Percentiles rank a stretch among this genome's conserved stretches.
Evolutionary conservation across 2,888 invertebrate genomes (phyloP).

Genomic region (Cryptocephalus moraei): DNA sequence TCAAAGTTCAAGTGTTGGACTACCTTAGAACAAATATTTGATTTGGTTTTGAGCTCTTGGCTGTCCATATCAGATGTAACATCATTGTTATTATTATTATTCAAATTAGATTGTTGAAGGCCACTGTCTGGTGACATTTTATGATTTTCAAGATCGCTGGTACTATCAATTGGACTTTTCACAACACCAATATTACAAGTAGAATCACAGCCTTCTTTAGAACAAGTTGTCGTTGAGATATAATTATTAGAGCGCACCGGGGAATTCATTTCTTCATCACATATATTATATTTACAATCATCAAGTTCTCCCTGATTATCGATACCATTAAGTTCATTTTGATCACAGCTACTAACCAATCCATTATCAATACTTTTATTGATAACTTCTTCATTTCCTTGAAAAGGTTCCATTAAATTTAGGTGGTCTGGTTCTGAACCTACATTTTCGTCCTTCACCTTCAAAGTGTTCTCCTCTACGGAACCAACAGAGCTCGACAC

Average conservation of each 20-base stretch:
- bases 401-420: no score
- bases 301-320: constrained; percentile 9
- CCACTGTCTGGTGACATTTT: constrained; percentile 18
- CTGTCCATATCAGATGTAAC: constrained; percentile 3
- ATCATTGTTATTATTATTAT: constrained; percentile 15
- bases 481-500: neutral
- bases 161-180: constrained; percentile 15
- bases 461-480: no score
- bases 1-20: constrained; percentile 24
- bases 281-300: constrained; percentile 8
- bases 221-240: neutral
- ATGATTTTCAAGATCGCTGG: constrained; percentile 15
- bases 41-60: constrained; percentile 12
- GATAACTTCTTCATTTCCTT: no score
- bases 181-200: constrained; percentile 23
- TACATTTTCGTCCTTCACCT: no score
- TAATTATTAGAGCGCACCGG: constrained; percentile 2
- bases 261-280: constrained; percentile 1
- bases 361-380: no score
- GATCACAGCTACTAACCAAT: no score
- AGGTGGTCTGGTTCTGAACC: no score
- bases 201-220: constrained; percentile 24
- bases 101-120: constrained; percentile 20
- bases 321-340: constrained; percentile 2
- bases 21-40: constrained; percentile 20